A percentile compares a stretch with the other conserved stretches of the same genome.
phyloP scores from a whole-genome alignment of 2,888 invertebrate genomes.

The Hemistola chrysoprasaria region DNA sequence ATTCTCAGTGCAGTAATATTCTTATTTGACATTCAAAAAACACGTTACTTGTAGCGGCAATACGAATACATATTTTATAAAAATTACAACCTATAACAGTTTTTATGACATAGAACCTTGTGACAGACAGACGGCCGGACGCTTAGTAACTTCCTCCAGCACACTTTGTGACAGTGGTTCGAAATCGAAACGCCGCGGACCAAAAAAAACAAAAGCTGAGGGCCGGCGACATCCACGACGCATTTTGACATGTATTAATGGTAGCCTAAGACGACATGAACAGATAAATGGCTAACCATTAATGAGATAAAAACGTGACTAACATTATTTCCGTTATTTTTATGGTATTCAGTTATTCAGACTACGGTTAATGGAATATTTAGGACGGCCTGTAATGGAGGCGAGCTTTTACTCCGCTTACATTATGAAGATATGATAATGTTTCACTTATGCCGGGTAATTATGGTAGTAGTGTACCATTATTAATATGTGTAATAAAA shows the following conservation, averaged over 20 bases:
- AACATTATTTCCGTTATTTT: constrained; percentile 35
- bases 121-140: no score
- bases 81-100: no score
- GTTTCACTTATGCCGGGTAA: constrained; percentile 28
- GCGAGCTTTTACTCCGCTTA: constrained; percentile 25
- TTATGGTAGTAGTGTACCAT: constrained; percentile 21
- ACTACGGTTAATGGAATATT: constrained; percentile 31
- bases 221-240: constrained; percentile 39
- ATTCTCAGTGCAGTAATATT: no score
- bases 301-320: constrained; percentile 75
- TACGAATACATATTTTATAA: no score
- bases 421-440: constrained; percentile 28
- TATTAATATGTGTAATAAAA: constrained; percentile 9
- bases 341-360: constrained; percentile 33
- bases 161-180: constrained; percentile 42
- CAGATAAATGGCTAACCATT: constrained; percentile 70
- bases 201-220: constrained; percentile 47
- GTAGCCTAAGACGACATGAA: constrained; percentile 52
- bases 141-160: no score
- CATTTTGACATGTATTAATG: constrained; percentile 73
- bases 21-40: no score
- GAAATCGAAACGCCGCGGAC: constrained; percentile 47
- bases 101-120: no score
- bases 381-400: constrained; percentile 29
- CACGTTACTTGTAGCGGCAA: no score